These are phyloP conservation scores for Speoplatyrhinus poulsoni DNA, from an alignment of 2,113 vertebrate species.

Conservation along the genomic window DNA sequence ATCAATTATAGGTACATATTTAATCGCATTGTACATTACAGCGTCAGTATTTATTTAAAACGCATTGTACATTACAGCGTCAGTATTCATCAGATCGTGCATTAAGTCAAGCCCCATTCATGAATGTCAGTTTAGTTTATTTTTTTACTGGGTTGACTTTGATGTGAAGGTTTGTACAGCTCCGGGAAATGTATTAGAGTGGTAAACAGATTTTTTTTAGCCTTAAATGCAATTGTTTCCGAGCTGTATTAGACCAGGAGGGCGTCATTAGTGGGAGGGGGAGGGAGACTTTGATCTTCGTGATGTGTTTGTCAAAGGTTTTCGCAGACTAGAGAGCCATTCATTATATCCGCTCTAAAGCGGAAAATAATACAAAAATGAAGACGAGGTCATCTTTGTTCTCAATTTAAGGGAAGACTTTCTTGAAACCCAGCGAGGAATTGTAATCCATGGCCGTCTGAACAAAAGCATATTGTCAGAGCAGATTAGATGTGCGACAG, in stretches of 20 bases:
- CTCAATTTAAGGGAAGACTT: conserved; percentile 5
- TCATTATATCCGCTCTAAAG: conserved; percentile 31
- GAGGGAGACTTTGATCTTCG: conserved; percentile 58
- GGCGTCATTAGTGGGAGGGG: conserved; percentile 28
- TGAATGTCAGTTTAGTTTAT: conserved; percentile 24
- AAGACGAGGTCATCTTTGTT: conserved; percentile 33
- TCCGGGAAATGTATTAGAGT: conserved; percentile 56
- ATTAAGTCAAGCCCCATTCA: conserved; percentile 16
- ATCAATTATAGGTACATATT: too few species aligned
- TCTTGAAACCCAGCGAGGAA: conserved; percentile 2
- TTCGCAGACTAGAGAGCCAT: conserved; percentile 37
- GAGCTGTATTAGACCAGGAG: conserved; percentile 52
- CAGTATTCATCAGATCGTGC: background rate
- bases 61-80: background rate
- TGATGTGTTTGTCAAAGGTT: conserved; percentile 50
- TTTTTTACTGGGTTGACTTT: conserved; percentile 51
- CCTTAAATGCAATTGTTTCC: conserved; percentile 58
- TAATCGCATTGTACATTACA: too few species aligned
- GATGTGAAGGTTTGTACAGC: conserved; percentile 55
- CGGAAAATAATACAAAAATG: conserved; percentile 26
- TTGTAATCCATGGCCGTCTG: conserved; percentile 30
- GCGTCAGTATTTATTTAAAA: background rate
- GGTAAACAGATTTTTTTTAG: conserved; percentile 65
- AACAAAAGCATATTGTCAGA: conserved; percentile 16
- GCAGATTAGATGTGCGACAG: too few species aligned